These are phyloP conservation scores for Neelides folsomi DNA, from an alignment of 2,888 invertebrate species.

Conservation along the genomic window DNA sequence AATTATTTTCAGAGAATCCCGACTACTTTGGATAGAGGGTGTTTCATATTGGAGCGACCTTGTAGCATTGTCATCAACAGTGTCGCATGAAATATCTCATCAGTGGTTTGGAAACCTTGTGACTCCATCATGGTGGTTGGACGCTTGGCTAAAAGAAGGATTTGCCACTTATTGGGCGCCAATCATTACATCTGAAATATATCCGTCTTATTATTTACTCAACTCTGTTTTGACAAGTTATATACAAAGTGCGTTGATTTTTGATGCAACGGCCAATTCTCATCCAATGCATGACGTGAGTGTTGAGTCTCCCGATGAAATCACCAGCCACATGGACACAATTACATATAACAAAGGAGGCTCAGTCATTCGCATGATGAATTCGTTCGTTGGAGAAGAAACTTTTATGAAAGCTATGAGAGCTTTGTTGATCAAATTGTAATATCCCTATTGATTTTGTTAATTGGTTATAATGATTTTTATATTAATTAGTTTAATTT, in stretches of 20 bases:
- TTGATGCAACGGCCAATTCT: constrained; percentile 11
- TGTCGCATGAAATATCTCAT: constrained; percentile 14
- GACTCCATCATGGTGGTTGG: constrained; percentile 10
- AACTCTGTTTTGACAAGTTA: too few species aligned
- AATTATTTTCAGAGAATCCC: too few species aligned
- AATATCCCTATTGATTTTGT: neutral
- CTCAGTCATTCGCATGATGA: constrained; percentile 15
- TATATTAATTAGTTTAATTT: too few species aligned
- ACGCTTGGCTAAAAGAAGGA: constrained; percentile 17
- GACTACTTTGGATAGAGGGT: too few species aligned
- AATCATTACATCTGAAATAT: too few species aligned
- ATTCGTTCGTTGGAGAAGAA: constrained; percentile 9
- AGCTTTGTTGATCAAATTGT: constrained; percentile 10
- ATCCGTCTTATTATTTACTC: too few species aligned
- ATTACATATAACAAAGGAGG: constrained; percentile 55
- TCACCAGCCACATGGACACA: constrained; percentile 50
- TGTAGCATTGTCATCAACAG: too few species aligned
- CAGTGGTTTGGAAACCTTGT: constrained; percentile 20
- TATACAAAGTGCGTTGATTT: constrained; percentile 4
- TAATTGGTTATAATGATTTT: too few species aligned
- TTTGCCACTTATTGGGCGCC: constrained; percentile 5
- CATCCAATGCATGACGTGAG: constrained; percentile 38
- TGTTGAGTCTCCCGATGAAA: constrained; percentile 44
- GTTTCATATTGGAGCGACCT: too few species aligned
- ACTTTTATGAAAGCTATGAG: constrained; percentile 9